A percentile compares a stretch with the other conserved stretches of the same genome.
Evolutionary conservation across 2,113 vertebrate species (phyloP).

Genomic region (Notothenia coriiceps): DNA sequence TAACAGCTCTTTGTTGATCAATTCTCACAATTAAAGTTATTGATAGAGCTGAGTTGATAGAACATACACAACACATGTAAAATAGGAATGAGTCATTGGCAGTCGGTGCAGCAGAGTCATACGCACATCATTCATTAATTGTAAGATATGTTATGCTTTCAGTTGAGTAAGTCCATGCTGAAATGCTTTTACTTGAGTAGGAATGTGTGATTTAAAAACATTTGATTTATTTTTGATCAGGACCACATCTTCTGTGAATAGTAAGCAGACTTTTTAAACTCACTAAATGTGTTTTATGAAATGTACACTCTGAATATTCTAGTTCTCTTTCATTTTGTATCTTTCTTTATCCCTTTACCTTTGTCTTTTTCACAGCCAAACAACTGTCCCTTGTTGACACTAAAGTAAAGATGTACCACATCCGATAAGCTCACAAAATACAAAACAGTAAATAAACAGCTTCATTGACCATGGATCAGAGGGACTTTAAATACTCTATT

Average conservation of each 20-base stretch:
- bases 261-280: neutral
- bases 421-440: conserved; percentile 2
- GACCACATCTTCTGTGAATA: neutral
- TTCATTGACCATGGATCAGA: neutral
- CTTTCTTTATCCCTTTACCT: neutral
- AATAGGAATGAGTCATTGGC: conserved; percentile 18
- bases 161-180: conserved; percentile 22
- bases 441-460: conserved; percentile 27
- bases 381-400: neutral
- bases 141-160: conserved; percentile 23
- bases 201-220: neutral
- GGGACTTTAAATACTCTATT: conserved; percentile 25
- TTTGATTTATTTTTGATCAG: neutral
- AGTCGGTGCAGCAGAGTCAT: conserved; percentile 23
- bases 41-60: conserved; percentile 25
- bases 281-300: neutral
- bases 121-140: conserved; percentile 52
- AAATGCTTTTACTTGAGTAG: conserved; percentile 35
- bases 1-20: conserved; percentile 7
- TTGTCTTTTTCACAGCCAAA: neutral
- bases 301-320: neutral
- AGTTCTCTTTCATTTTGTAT: neutral
- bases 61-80: conserved; percentile 14
- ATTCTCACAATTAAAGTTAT: conserved; percentile 15
- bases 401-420: neutral